Evolutionary conservation across 2,797 vertebrate species (phyloP), one percentile per base, ranked within the genome.

Genomic region (Coracias cyanogaster): DNA sequence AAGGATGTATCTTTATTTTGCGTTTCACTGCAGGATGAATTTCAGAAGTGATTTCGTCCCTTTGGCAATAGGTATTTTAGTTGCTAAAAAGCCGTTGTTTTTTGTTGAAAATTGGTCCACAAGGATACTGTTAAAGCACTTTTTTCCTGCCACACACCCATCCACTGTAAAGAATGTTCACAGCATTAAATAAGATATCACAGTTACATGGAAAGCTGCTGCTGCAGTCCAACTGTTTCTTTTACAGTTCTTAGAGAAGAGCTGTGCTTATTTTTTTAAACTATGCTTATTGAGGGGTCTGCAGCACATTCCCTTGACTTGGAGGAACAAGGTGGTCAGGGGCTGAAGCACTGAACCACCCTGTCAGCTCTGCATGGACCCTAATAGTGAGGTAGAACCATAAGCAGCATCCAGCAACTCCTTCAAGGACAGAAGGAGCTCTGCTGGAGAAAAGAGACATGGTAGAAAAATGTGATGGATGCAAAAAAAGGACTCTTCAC

Each of bases 371-470:
- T 39, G 39, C 41, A 12, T 0, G 1, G 52, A 35, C 15, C 35
- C 35, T 4, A 26, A 31, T 0, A 15, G 43, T 1, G 2, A 82
- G 45, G 29, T 3, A 35, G 26, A 48, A 8, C n/a, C 25, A 19
- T 2, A 1, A 76, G 22, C 49, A 79, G 33, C 21, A 21, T 21
- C 41, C 57, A 55, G 45, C 31, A 6, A 3, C 13, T 41, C 57
- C 43, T 88, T 37, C 45, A 64, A 41, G 65, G 35, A 7, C 0
- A 52, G n/a, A 18, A 21, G 10, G 2, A 77, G 10, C 3, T 10
- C 24, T 10, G 1, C 26, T 57, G 20, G 20, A 61, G 29, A 82
- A 66, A 54, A 51, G 0, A 14, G 9, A 13, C 1, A 0, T 0
- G 0, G 13, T 9, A 21, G 60, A 62, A 92, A 41, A 79, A 58